A percentile compares a stretch with the other conserved stretches of the same genome.
phyloP scores from a whole-genome alignment of 2,797 vertebrate species.

The Chanos chanos region DNA sequence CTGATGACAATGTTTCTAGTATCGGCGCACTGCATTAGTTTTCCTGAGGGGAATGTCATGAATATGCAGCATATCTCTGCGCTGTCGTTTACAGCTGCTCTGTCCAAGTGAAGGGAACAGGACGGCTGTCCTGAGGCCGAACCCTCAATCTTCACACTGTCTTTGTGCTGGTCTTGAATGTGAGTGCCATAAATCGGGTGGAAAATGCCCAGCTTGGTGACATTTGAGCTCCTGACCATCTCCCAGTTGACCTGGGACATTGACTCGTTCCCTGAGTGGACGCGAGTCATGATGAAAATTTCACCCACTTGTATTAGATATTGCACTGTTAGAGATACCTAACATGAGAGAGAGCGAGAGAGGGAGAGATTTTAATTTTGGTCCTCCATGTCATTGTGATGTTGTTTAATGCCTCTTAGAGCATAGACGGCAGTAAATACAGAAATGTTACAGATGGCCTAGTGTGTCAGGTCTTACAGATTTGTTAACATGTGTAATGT shows the following conservation, averaged over 20 bases:
- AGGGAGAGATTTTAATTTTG: no score
- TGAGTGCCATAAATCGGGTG: constrained; percentile 32
- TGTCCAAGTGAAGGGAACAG: constrained; percentile 16
- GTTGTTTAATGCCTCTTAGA: no score
- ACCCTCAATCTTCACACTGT: constrained; percentile 23
- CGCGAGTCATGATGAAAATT: constrained; percentile 36
- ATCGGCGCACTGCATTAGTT: constrained; percentile 34
- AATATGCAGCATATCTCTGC: constrained; percentile 47
- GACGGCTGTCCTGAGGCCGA: neutral
- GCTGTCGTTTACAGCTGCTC: constrained; percentile 12
- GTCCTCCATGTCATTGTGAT: no score
- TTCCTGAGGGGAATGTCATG: constrained; percentile 51
- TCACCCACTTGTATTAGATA: constrained; percentile 21
- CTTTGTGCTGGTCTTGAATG: neutral
- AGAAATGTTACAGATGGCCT: no score
- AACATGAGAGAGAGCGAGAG: neutral
- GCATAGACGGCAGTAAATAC: no score
- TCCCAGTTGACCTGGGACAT: constrained; percentile 54
- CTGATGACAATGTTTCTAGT: neutral
- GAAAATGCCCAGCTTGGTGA: constrained; percentile 41
- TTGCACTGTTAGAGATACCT: constrained; percentile 42
- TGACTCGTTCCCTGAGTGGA: constrained; percentile 30
- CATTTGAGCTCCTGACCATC: constrained; percentile 22
- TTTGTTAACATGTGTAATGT: no score
- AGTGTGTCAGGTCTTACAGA: no score